These are phyloP conservation scores for Platorchestia sp. DNA, from an alignment of 1,140 invertebrate species.

Conservation along the genomic window DNA sequence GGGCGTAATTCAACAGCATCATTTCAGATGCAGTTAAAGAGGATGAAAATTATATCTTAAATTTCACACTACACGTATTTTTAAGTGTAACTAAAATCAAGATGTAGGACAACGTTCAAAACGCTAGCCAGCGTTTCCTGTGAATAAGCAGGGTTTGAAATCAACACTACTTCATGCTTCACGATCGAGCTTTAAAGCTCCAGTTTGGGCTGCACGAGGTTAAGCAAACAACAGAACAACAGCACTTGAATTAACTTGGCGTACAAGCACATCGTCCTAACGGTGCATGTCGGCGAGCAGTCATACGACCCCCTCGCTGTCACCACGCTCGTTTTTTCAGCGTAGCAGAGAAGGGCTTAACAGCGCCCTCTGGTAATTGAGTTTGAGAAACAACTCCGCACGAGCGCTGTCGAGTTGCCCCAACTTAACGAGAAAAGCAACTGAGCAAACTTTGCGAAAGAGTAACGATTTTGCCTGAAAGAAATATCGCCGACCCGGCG, in stretches of 20 bases:
- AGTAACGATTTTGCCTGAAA: slow-evolving; percentile 35
- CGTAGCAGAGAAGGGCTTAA: neutral
- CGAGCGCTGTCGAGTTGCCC: slow-evolving; percentile 43
- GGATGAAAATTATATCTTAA: too few relatives aligned
- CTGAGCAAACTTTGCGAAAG: slow-evolving; percentile 25
- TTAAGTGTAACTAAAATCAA: too few relatives aligned
- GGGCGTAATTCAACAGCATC: too few relatives aligned
- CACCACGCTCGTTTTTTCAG: neutral
- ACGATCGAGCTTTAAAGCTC: neutral
- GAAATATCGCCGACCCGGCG: neutral
- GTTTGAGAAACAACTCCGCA: slow-evolving; percentile 38
- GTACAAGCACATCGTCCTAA: neutral
- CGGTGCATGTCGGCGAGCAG: neutral
- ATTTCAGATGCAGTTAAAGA: too few relatives aligned
- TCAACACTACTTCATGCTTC: neutral
- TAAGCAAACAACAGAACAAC: neutral
- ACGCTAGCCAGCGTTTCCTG: too few relatives aligned
- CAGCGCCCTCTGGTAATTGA: slow-evolving; percentile 37
- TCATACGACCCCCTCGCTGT: neutral
- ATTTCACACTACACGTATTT: too few relatives aligned
- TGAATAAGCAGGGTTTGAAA: too few relatives aligned
- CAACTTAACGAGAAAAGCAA: slow-evolving; percentile 42
- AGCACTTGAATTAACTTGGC: neutral
- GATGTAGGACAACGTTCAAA: too few relatives aligned
- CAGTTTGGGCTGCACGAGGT: neutral